Conservation (phyloP, 1,140 invertebrate species). For the Matsumurasca onukii region DNA sequence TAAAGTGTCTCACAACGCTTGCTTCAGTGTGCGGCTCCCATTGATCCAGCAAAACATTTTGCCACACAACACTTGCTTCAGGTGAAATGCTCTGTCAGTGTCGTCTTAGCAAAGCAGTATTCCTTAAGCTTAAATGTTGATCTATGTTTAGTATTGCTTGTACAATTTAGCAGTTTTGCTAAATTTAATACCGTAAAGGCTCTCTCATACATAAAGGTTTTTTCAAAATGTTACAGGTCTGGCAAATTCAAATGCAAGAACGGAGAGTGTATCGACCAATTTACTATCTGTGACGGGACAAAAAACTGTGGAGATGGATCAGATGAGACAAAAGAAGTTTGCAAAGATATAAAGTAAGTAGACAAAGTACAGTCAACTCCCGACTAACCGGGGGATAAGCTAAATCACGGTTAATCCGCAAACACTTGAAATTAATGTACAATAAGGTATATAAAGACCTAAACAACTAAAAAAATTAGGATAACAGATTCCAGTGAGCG, state of each 20-base stretch:
- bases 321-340: slow-evolving; percentile 37
- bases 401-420: not conserved
- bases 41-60: not conserved
- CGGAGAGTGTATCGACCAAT: slow-evolving; percentile 48
- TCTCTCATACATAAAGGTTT: not conserved
- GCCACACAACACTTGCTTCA: no score
- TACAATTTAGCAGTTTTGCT: not conserved
- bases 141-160: not conserved
- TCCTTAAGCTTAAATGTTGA: not conserved
- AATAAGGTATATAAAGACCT: no score
- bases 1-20: no score
- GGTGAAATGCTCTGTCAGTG: no score
- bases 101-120: not conserved
- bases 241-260: slow-evolving; percentile 48
- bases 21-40: no score
- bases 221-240: slow-evolving; percentile 8
- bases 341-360: slow-evolving; percentile 23
- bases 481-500: no score
- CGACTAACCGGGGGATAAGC: not conserved
- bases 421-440: not conserved
- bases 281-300: slow-evolving; percentile 37
- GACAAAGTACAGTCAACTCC: not conserved
- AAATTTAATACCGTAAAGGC: not conserved
- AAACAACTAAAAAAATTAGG: no score
- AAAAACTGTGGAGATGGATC: slow-evolving; percentile 39